phyloP scores from a whole-genome alignment of 2,113 vertebrate species.

The Ictidomys tridecemlineatus region DNA sequence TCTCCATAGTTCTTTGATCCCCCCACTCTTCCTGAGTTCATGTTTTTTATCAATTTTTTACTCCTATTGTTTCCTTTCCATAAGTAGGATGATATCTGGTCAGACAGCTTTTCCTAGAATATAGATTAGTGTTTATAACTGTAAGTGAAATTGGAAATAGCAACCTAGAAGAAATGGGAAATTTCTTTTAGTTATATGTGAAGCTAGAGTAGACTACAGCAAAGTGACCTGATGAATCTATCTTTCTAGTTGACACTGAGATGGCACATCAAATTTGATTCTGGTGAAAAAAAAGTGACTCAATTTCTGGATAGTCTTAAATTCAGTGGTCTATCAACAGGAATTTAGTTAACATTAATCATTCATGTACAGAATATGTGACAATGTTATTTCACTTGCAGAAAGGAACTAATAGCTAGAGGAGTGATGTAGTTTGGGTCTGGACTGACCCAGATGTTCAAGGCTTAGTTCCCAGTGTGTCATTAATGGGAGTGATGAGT shows the following conservation, averaged over 20 bases:
- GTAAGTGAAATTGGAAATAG: constrained; percentile 19
- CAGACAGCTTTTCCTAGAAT: constrained; percentile 23
- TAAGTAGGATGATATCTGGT: not conserved
- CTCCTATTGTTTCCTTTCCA: constrained; percentile 47
- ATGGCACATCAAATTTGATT: constrained; percentile 7
- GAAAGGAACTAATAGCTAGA: constrained; percentile 4
- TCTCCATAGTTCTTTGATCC: constrained; percentile 30
- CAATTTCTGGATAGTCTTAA: not conserved
- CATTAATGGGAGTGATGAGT: not conserved
- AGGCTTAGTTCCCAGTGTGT: not conserved
- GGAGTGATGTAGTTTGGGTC: not conserved
- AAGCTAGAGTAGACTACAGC: not conserved
- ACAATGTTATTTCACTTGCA: not conserved
- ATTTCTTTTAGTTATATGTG: not conserved
- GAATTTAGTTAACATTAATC: constrained; percentile 16
- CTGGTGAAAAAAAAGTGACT: not conserved
- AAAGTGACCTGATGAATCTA: not conserved
- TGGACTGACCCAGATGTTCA: not conserved
- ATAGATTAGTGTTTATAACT: not conserved
- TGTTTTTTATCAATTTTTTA: constrained; percentile 57
- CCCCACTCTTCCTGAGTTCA: constrained; percentile 51
- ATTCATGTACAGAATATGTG: not conserved
- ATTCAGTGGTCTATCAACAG: not conserved
- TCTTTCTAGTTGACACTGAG: not conserved
- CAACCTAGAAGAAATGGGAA: not conserved